Percentiles rank a stretch among this genome's conserved stretches.
These are phyloP conservation scores for Hemichromis elongatus DNA, from an alignment of 2,113 vertebrate genomes.

Conservation along the genomic window DNA sequence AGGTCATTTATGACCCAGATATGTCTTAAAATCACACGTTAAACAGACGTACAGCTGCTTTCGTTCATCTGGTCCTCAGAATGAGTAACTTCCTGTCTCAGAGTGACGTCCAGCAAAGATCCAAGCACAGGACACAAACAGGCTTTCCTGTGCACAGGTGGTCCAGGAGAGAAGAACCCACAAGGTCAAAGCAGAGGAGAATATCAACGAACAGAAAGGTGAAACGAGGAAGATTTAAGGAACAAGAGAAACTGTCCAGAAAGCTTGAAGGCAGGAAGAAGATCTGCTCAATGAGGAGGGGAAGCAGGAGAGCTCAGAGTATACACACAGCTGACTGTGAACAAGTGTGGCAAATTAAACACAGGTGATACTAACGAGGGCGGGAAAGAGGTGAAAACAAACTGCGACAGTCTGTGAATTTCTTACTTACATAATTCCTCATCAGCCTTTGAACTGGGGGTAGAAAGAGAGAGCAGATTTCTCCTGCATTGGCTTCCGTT, in stretches of 20 bases:
- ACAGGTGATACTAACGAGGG: neutral
- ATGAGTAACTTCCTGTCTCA: neutral
- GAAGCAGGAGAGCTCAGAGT: neutral
- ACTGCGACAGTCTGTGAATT: neutral
- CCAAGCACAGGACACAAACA: neutral
- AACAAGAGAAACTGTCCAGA: neutral
- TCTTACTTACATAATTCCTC: neutral
- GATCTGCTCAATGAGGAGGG: neutral
- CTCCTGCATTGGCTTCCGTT: neutral
- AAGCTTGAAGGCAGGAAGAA: neutral
- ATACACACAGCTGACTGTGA: no score
- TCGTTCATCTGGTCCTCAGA: neutral
- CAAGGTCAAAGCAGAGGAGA: neutral
- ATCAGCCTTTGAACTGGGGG: rapidly evolving
- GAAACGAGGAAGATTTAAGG: neutral
- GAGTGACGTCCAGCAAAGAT: neutral
- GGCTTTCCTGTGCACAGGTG: no score
- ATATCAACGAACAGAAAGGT: neutral
- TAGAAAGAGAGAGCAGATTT: neutral
- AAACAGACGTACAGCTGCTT: neutral
- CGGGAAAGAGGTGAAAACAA: neutral
- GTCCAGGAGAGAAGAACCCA: no score
- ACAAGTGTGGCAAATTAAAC: no score
- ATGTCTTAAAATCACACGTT: neutral
- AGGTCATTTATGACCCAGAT: neutral